Percentiles rank a stretch among this genome's conserved stretches.
These are phyloP conservation scores for Burhinus oedicnemus DNA, from an alignment of 2,113 vertebrate species.

Conservation along the genomic window DNA sequence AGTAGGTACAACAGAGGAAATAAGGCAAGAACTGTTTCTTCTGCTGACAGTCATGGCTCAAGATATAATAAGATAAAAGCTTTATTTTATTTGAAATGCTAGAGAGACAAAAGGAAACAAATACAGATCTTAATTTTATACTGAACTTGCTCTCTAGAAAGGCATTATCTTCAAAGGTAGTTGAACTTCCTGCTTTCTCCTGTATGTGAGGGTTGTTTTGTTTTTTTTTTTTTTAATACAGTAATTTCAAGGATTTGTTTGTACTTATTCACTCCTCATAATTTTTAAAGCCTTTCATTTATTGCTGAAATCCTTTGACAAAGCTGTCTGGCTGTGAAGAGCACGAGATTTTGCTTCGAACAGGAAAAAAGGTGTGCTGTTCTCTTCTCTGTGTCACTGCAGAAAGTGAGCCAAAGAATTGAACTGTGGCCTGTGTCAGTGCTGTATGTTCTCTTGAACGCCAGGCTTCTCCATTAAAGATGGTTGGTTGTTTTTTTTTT, in stretches of 20 bases:
- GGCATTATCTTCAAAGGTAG: not conserved
- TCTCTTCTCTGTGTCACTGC: not conserved
- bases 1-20: not conserved
- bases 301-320: not conserved
- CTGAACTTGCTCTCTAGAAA: not conserved
- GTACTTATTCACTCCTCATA: not conserved
- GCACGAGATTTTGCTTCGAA: not conserved
- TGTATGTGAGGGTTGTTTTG: rapidly evolving
- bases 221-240: not conserved
- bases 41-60: not conserved
- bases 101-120: not conserved
- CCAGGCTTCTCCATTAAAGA: not conserved
- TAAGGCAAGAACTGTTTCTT: not conserved
- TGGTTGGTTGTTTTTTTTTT: not conserved
- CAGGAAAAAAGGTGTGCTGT: not conserved
- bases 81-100: not conserved
- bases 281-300: not conserved
- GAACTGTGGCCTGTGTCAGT: not conserved
- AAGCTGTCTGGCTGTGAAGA: not conserved
- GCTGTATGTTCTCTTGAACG: not conserved
- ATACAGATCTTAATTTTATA: not conserved
- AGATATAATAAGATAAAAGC: not conserved
- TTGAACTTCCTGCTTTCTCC: not conserved
- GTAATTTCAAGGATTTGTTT: not conserved
- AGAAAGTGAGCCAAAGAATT: not conserved